These are phyloP conservation scores for Synergus gifuensis DNA, from an alignment of 2,888 invertebrate species.

Conservation along the genomic window DNA sequence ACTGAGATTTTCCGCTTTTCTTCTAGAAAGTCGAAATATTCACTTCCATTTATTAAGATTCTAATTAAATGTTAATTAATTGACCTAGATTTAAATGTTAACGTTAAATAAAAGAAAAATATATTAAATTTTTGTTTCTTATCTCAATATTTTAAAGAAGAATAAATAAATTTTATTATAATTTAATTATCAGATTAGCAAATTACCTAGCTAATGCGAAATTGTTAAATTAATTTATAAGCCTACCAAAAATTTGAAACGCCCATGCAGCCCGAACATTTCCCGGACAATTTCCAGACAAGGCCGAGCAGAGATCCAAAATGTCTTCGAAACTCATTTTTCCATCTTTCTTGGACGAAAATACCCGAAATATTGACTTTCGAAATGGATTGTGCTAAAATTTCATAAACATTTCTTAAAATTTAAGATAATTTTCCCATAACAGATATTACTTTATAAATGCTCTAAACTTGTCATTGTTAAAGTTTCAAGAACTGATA, in stretches of 20 bases:
- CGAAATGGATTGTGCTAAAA: conserved; percentile 87
- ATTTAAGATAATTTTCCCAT: not conserved
- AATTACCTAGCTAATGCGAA: too few species aligned
- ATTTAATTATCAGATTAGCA: too few species aligned
- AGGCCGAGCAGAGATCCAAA: conserved; percentile 87
- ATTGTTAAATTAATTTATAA: conserved; percentile 30
- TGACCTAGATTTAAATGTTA: not conserved
- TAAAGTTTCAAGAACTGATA: too few species aligned
- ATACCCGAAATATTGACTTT: conserved; percentile 85
- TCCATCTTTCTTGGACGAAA: conserved; percentile 84
- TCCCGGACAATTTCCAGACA: conserved; percentile 86
- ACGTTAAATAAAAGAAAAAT: not conserved
- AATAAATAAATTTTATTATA: not conserved
- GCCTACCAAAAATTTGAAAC: conserved; percentile 86
- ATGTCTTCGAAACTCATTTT: conserved; percentile 88
- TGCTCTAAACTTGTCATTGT: too few species aligned
- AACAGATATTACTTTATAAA: too few species aligned
- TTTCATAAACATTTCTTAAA: conserved; percentile 22
- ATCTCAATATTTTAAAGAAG: not conserved
- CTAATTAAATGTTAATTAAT: conserved; percentile 23
- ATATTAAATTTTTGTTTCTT: not conserved
- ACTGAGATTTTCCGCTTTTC: not conserved
- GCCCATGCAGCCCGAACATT: conserved; percentile 88
- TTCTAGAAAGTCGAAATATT: not conserved
- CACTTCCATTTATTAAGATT: conserved; percentile 8